Percentiles rank a stretch among this genome's conserved stretches.
Conservation (phyloP, 2,888 invertebrate genomes). For the Microplitis manilae region DNA sequence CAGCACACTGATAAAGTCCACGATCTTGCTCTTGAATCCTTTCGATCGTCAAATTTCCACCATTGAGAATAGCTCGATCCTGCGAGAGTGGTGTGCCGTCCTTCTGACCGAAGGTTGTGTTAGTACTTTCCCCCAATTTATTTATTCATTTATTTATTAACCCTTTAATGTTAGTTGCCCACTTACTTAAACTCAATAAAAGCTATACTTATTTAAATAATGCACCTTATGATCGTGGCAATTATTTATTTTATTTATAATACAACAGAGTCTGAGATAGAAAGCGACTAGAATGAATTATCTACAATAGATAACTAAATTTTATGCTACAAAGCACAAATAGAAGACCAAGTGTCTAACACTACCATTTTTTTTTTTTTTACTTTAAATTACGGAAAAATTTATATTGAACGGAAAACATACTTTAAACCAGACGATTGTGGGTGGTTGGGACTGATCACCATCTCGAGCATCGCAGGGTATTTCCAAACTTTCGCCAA, state of each 20-base stretch:
- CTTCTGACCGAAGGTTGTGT: constrained; percentile 74
- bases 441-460: constrained; percentile 77
- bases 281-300: constrained; percentile 10
- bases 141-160: constrained; percentile 16
- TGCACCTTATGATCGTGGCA: constrained; percentile 38
- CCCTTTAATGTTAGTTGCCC: constrained; percentile 20
- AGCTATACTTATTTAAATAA: constrained; percentile 28
- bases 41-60: constrained; percentile 87
- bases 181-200: constrained; percentile 14
- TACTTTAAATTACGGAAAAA: constrained; percentile 22
- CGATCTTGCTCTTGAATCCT: constrained; percentile 88
- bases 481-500: constrained; percentile 85
- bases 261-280: constrained; percentile 21
- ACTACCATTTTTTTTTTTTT: constrained; percentile 17
- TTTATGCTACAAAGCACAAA: constrained; percentile 29
- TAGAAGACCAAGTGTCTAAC: constrained; percentile 19
- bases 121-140: constrained; percentile 39
- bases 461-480: constrained; percentile 86
- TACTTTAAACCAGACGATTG: constrained; percentile 81
- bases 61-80: constrained; percentile 79
- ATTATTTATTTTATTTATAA: constrained; percentile 38
- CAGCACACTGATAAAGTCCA: constrained; percentile 87
- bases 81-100: constrained; percentile 81
- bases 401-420: constrained; percentile 48
- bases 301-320: neutral